These are phyloP conservation scores for Cettia cetti DNA, from an alignment of 2,113 vertebrate species.

Conservation along the genomic window DNA sequence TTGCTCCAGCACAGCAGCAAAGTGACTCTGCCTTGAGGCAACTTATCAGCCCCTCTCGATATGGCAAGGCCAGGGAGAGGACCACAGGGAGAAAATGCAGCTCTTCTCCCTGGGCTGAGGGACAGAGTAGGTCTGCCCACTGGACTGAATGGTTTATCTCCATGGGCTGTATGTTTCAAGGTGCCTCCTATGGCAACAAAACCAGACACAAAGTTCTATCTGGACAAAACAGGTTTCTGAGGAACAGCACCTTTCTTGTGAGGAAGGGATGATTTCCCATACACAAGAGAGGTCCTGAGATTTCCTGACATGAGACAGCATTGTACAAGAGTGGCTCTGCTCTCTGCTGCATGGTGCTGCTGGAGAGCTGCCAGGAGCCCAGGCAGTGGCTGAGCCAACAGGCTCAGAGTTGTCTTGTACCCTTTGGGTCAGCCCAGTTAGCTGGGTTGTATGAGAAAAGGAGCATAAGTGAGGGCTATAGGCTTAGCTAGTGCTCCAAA, in stretches of 20 bases:
- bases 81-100: neutral
- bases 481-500: neutral
- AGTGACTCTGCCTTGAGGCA: neutral
- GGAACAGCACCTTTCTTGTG: neutral
- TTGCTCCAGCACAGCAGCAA: neutral
- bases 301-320: neutral
- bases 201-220: neutral
- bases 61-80: neutral
- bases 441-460: neutral
- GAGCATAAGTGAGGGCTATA: rapidly evolving
- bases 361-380: neutral
- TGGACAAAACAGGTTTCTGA: neutral
- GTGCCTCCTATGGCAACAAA: neutral
- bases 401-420: neutral
- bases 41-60: neutral
- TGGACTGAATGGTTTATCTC: neutral
- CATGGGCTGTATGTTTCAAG: rapidly evolving
- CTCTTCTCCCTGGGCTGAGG: neutral
- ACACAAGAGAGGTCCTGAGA: neutral
- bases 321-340: neutral
- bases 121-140: neutral
- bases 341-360: rapidly evolving
- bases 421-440: neutral
- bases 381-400: neutral
- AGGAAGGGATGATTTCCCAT: neutral